Percentiles rank a stretch among this genome's conserved stretches.
Evolutionary conservation across 2,113 vertebrate genomes (phyloP).

Genomic region (Podilymbus podiceps): DNA sequence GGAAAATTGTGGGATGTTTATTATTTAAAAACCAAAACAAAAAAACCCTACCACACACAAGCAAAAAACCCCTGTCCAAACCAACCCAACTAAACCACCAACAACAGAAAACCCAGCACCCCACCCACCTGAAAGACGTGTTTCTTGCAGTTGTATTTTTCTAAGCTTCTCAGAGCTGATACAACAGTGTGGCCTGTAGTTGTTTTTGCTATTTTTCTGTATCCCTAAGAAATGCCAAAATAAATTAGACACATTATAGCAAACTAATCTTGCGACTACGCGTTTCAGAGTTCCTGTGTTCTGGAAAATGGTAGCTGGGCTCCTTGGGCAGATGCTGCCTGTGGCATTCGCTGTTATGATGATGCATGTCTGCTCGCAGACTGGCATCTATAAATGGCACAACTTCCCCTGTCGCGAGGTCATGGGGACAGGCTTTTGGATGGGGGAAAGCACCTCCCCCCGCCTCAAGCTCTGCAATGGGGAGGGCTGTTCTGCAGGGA

Average conservation of each 20-base stretch:
- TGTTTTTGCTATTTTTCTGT: neutral
- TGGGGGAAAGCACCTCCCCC: neutral
- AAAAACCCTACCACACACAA: neutral
- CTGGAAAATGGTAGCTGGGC: neutral
- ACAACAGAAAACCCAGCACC: too few species aligned
- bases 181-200: neutral
- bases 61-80: too few species aligned
- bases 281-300: accelerated
- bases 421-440: neutral
- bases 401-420: accelerated
- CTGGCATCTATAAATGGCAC: neutral
- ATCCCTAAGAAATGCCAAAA: neutral
- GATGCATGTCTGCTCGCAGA: neutral
- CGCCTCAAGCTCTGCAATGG: accelerated
- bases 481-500: neutral
- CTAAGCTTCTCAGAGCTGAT: neutral
- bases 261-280: neutral
- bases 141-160: neutral
- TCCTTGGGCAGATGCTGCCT: neutral
- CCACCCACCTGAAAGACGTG: neutral
- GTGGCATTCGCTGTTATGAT: neutral
- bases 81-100: too few species aligned
- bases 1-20: neutral
- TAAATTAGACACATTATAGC: neutral
- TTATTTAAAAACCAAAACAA: neutral